Evolutionary conservation across 2,113 vertebrate genomes (phyloP).

Genomic region (Puntigrus tetrazona): DNA sequence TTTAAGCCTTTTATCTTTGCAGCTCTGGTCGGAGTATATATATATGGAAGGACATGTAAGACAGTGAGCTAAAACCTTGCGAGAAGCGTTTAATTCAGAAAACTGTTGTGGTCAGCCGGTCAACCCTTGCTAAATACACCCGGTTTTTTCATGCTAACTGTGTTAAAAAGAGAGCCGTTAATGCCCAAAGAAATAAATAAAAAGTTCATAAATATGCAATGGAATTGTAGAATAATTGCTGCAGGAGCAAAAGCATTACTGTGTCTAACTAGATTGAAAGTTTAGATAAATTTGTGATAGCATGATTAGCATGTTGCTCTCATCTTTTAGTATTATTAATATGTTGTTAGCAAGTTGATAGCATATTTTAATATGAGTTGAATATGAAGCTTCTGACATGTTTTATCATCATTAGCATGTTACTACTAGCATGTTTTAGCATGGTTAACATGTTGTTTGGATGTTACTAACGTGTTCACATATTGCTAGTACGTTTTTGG

Average conservation of each 20-base stretch:
- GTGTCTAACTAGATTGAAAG: not conserved
- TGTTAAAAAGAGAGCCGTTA: not conserved
- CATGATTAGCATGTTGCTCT: not conserved
- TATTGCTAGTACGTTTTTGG: too few relatives aligned
- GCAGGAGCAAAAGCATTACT: not conserved
- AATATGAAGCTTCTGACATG: too few relatives aligned
- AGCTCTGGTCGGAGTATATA: slow-evolving; percentile 53
- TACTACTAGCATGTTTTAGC: too few relatives aligned
- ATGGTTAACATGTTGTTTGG: too few relatives aligned
- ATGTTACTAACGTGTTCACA: too few relatives aligned
- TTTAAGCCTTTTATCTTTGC: slow-evolving; percentile 72
- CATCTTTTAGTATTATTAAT: too few relatives aligned
- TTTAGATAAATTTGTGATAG: too few relatives aligned
- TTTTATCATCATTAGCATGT: too few relatives aligned
- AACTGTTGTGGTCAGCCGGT: slow-evolving; percentile 58
- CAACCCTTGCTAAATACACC: slow-evolving; percentile 64
- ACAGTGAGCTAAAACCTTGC: slow-evolving; percentile 30
- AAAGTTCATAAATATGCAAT: not conserved
- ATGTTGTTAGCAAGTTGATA: too few relatives aligned
- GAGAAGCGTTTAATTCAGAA: slow-evolving; percentile 29
- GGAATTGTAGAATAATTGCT: not conserved
- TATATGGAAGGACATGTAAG: slow-evolving; percentile 61
- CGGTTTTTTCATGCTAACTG: slow-evolving; percentile 55
- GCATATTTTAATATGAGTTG: too few relatives aligned
- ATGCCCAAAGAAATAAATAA: too few relatives aligned